Conservation (phyloP, 2,797 vertebrate species). For the Salarias fasciatus region DNA sequence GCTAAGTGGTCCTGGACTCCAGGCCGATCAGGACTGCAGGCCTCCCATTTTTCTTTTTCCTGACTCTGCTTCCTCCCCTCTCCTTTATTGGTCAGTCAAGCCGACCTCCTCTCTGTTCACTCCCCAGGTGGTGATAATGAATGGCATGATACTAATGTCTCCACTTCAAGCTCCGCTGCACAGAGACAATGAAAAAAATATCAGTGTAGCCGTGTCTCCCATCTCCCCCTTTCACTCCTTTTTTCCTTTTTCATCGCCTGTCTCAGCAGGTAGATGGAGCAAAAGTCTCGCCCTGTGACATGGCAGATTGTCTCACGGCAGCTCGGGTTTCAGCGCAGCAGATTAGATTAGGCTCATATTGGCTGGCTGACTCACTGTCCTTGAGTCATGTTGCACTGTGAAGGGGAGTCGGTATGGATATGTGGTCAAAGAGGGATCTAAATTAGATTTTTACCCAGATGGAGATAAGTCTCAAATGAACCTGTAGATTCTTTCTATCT, state of each 20-base stretch:
- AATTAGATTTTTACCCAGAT: conserved; percentile 63
- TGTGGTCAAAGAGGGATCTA: conserved; percentile 57
- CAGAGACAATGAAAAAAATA: conserved; percentile 21
- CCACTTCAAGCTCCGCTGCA: conserved; percentile 37
- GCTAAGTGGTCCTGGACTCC: no score
- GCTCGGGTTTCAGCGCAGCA: conserved; percentile 59
- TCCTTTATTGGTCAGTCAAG: conserved; percentile 8
- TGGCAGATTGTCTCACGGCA: conserved; percentile 40
- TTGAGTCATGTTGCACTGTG: conserved; percentile 60
- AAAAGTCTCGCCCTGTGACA: conserved; percentile 55
- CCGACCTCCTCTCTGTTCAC: conserved; percentile 2
- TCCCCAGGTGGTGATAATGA: conserved; percentile 41
- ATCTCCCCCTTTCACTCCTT: not conserved
- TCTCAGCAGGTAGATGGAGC: conserved; percentile 44
- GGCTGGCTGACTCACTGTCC: conserved; percentile 64
- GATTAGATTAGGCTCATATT: conserved; percentile 63
- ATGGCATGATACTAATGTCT: conserved; percentile 41
- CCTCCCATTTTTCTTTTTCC: not conserved
- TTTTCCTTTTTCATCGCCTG: conserved; percentile 27
- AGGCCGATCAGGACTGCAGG: no score
- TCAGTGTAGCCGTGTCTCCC: conserved; percentile 11
- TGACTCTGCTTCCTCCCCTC: not conserved
- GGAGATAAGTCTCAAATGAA: conserved; percentile 61
- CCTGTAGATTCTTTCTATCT: conserved; percentile 24
- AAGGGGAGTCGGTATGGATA: conserved; percentile 36